These are phyloP conservation scores for Pocillopora damicornis DNA, from an alignment of 64 coral and sea anemone genomes.

Conservation along the genomic window DNA sequence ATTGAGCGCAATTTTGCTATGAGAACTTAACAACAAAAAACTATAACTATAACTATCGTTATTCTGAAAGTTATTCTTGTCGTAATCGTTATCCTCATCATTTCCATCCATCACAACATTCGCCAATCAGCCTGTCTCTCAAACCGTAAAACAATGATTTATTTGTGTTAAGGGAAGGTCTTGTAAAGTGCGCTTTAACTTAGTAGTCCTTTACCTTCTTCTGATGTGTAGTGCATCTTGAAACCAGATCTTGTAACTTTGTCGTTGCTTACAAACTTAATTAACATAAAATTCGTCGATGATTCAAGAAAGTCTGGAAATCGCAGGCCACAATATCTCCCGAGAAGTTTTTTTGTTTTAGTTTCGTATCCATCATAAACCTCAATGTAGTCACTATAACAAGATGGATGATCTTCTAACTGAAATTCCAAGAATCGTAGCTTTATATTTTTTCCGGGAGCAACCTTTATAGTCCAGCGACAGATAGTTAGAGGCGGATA, in stretches of 20 bases:
- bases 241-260: neutral
- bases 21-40: too few relatives aligned
- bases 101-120: too few relatives aligned
- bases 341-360: neutral
- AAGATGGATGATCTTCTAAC: slow-evolving; percentile 22
- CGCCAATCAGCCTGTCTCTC: too few relatives aligned
- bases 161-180: neutral
- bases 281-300: neutral
- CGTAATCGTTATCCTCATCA: too few relatives aligned
- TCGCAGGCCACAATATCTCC: slow-evolving; percentile 8
- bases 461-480: slow-evolving; percentile 6
- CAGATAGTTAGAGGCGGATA: slow-evolving; percentile 3
- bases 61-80: too few relatives aligned
- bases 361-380: neutral
- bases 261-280: slow-evolving; percentile 4
- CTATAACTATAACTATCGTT: too few relatives aligned
- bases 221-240: slow-evolving; percentile 17
- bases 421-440: slow-evolving; percentile 29
- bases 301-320: slow-evolving; percentile 9
- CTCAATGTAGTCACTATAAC: neutral
- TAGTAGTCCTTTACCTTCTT: neutral
- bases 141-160: neutral
- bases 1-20: too few relatives aligned
- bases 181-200: neutral
- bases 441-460: neutral